phyloP scores from a whole-genome alignment of 2,113 vertebrate species.

The Coreoperca whiteheadi region DNA sequence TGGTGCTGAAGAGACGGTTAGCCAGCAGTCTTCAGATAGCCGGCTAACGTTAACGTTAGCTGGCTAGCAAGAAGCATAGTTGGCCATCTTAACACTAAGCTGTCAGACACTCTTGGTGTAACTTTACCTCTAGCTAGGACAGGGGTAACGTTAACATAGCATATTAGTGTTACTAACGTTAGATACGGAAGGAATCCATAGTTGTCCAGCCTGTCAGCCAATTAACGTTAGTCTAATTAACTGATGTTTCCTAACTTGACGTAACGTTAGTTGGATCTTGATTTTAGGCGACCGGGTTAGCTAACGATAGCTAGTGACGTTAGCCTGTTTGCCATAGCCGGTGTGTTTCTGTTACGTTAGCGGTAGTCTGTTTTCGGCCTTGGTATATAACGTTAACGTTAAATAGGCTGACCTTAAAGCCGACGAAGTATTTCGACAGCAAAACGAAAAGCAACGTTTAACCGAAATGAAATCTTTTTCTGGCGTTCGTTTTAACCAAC shows the following conservation, averaged over 20 bases:
- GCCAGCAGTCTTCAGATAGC: slow-evolving; percentile 68
- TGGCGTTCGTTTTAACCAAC: not conserved
- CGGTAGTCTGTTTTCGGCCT: slow-evolving; percentile 42
- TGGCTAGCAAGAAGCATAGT: slow-evolving; percentile 48
- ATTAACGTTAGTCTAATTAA: not conserved
- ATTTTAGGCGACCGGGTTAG: slow-evolving; percentile 37
- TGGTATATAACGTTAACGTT: not conserved
- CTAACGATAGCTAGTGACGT: slow-evolving; percentile 40
- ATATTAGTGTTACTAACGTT: not conserved
- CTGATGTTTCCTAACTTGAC: not conserved
- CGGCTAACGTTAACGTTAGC: slow-evolving; percentile 72
- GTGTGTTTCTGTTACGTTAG: slow-evolving; percentile 44
- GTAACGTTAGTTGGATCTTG: not conserved
- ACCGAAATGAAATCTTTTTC: not conserved
- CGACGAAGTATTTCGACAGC: not conserved
- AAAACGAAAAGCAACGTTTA: too few relatives aligned
- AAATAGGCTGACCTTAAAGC: slow-evolving; percentile 19
- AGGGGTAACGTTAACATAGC: not conserved
- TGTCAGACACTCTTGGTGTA: slow-evolving; percentile 23
- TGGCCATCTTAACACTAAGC: slow-evolving; percentile 49
- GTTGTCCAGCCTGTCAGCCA: not conserved
- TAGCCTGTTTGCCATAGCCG: slow-evolving; percentile 36
- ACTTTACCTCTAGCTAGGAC: not conserved
- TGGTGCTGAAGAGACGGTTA: slow-evolving; percentile 73
- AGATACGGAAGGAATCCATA: not conserved